These are phyloP conservation scores for Sicus ferrugineus DNA, from an alignment of 2,888 invertebrate genomes.

Conservation along the genomic window DNA sequence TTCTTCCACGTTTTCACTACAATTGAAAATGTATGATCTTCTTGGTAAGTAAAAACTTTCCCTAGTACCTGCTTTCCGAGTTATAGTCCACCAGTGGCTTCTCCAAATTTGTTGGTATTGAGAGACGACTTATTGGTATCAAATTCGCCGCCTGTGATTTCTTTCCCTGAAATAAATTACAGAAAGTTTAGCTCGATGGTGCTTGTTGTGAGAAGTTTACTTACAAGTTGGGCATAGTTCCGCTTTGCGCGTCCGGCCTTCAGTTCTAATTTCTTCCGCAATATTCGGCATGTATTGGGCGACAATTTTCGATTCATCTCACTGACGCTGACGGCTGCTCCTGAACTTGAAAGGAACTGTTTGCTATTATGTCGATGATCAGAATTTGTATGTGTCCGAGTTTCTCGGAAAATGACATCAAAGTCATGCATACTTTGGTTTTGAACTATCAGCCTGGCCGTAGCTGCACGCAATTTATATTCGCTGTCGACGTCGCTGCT, in stretches of 20 bases:
- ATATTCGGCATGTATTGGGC: conserved; percentile 62
- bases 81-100: conserved; percentile 63
- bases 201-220: neutral
- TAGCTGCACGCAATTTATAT: conserved; percentile 55
- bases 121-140: conserved; percentile 62
- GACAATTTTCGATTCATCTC: conserved; percentile 45
- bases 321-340: too few species aligned
- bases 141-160: conserved; percentile 61
- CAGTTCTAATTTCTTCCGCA: conserved; percentile 63
- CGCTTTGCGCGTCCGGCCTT: conserved; percentile 64
- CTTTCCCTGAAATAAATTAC: conserved; percentile 48
- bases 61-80: conserved; percentile 57
- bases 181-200: conserved; percentile 20
- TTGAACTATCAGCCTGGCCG: neutral
- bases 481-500: conserved; percentile 64
- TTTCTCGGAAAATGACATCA: conserved; percentile 54
- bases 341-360: too few species aligned
- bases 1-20: conserved; percentile 61
- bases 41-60: neutral
- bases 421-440: conserved; percentile 54
- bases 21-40: neutral
- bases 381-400: conserved; percentile 40
- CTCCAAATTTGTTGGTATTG: conserved; percentile 62
- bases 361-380: conserved; percentile 46
- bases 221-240: conserved; percentile 55